Percentiles rank a stretch among this genome's conserved stretches.
These are phyloP conservation scores for Ormyrus pomaceus DNA, from an alignment of 2,888 invertebrate genomes.

Conservation along the genomic window DNA sequence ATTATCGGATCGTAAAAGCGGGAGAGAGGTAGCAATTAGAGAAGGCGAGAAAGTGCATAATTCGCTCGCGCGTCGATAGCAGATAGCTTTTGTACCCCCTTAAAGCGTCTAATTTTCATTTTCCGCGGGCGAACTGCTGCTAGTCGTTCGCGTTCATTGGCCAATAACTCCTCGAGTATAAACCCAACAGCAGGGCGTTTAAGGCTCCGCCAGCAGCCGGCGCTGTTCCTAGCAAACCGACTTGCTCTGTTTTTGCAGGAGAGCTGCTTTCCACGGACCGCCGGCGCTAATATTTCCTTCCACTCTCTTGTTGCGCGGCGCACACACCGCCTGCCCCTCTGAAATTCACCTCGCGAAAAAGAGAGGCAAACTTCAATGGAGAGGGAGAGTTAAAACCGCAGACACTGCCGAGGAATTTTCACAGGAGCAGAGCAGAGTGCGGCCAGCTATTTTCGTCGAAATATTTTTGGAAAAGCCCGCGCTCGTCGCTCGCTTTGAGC, in stretches of 20 bases:
- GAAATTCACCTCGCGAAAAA: slow-evolving; percentile 1
- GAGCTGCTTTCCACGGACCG: slow-evolving; percentile 5
- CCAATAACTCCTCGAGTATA: slow-evolving; percentile 46
- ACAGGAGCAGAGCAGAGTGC: too few relatives aligned
- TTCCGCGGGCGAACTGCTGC: slow-evolving; percentile 1
- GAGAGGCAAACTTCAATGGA: not conserved
- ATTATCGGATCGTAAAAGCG: slow-evolving; percentile 30
- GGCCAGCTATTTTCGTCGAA: too few relatives aligned
- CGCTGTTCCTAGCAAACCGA: not conserved
- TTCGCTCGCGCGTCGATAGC: slow-evolving; percentile 4
- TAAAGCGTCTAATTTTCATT: slow-evolving; percentile 38
- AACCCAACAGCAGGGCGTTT: slow-evolving; percentile 31
- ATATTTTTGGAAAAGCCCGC: too few relatives aligned
- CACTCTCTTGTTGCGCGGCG: not conserved
- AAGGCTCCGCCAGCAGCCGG: not conserved
- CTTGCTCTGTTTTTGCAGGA: slow-evolving; percentile 20
- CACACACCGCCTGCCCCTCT: not conserved
- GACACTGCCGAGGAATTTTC: too few relatives aligned
- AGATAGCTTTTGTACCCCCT: slow-evolving; percentile 4
- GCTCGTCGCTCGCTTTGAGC: too few relatives aligned
- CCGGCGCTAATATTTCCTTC: slow-evolving; percentile 12
- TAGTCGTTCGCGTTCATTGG: slow-evolving; percentile 40
- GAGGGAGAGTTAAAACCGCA: not conserved
- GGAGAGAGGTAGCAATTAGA: slow-evolving; percentile 13
- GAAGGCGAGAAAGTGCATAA: slow-evolving; percentile 2